These are phyloP conservation scores for Montifringilla adamsi DNA, from an alignment of 2,113 vertebrate species.

Conservation along the genomic window DNA sequence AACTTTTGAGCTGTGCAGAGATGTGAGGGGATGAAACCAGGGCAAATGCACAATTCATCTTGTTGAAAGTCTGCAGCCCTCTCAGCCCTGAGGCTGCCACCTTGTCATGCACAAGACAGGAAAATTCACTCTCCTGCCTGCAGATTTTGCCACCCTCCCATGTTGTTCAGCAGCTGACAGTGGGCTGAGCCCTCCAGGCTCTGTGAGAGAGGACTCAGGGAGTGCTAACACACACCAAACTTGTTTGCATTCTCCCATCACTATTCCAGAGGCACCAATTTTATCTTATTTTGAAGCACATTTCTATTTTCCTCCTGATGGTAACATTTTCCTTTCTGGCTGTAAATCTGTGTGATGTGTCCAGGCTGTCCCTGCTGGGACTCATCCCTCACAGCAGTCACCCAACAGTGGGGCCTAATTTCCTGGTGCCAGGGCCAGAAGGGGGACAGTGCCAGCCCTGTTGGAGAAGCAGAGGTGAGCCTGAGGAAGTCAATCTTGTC, in stretches of 20 bases:
- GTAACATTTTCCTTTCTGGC: neutral
- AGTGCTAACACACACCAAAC: rapidly evolving
- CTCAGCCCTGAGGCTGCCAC: neutral
- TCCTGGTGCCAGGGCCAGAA: neutral
- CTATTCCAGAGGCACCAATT: rapidly evolving
- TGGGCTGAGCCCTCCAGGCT: neutral
- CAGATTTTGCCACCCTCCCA: rapidly evolving
- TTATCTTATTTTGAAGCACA: neutral
- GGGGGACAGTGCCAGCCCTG: rapidly evolving
- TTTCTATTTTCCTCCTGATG: neutral
- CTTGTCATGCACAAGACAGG: too few relatives aligned
- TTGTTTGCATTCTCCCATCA: rapidly evolving
- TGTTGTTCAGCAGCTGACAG: rapidly evolving
- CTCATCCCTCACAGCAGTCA: neutral
- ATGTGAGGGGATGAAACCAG: neutral
- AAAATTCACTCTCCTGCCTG: neutral
- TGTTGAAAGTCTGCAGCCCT: neutral
- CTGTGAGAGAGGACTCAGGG: neutral
- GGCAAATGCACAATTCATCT: too few relatives aligned
- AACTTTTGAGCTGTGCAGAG: neutral
- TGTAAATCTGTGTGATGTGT: rapidly evolving
- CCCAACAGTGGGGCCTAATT: rapidly evolving
- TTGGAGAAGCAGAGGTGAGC: neutral
- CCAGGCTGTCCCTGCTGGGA: neutral
- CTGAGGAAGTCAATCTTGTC: neutral